A percentile compares a stretch with the other conserved stretches of the same genome.
Evolutionary conservation across 1,140 invertebrate genomes (phyloP).

Genomic region (Odontomachus brunneus): DNA sequence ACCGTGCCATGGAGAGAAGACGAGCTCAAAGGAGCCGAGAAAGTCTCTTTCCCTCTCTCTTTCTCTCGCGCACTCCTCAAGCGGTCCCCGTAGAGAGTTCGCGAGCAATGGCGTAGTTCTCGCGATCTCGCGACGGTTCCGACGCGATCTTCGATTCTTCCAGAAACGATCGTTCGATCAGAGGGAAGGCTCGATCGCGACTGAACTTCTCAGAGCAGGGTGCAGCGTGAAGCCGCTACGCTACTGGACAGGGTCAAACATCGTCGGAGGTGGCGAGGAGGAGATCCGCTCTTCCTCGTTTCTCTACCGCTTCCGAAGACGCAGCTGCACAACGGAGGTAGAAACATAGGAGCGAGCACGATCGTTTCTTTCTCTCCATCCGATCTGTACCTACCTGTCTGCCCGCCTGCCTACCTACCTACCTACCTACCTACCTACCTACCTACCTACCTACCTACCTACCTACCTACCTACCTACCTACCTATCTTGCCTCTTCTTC

Average conservation of each 20-base stretch:
- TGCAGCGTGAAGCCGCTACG: neutral
- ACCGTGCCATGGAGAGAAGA: neutral
- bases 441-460: no score
- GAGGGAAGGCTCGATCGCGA: no score
- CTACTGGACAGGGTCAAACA: neutral
- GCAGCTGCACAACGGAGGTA: neutral
- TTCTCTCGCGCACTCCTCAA: conserved; percentile 14
- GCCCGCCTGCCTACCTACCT: no score
- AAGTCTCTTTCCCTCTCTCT: conserved; percentile 10
- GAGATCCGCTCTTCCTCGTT: neutral
- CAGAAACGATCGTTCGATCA: no score
- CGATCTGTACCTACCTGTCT: conserved; percentile 1
- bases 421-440: neutral
- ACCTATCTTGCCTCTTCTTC: conserved; percentile 11
- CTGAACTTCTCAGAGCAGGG: no score
- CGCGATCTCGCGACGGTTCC: no score
- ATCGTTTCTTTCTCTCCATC: neutral
- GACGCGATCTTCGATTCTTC: neutral
- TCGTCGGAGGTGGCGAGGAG: neutral
- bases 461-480: no score
- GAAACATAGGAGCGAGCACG: neutral
- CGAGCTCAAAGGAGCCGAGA: conserved; percentile 27
- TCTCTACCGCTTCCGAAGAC: neutral
- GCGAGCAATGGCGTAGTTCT: neutral
- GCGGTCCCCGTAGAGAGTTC: neutral